These are phyloP conservation scores for Sylvilagus bachmani DNA, from an alignment of 2,113 vertebrate species.

Conservation along the genomic window DNA sequence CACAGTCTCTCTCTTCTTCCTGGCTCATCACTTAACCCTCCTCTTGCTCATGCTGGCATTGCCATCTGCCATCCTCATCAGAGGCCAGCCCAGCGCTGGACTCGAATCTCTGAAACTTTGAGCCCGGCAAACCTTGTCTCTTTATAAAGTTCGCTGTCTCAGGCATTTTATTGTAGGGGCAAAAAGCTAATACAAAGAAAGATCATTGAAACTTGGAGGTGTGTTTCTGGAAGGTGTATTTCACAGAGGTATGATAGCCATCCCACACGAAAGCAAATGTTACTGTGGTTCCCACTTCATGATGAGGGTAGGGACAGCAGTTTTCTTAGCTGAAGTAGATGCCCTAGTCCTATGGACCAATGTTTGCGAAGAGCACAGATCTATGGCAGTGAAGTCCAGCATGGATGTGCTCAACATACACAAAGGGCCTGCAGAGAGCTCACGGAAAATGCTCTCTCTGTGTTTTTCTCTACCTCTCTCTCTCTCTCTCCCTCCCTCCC, in stretches of 20 bases:
- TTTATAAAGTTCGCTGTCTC: no score
- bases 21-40: no score
- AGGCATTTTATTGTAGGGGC: no score
- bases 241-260: neutral
- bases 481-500: no score
- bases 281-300: neutral
- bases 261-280: neutral
- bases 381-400: neutral
- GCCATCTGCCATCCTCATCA: no score
- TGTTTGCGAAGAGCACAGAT: neutral
- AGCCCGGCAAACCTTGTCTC: no score
- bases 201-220: neutral
- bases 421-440: neutral
- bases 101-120: no score
- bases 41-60: no score
- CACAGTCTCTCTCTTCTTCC: no score
- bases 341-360: neutral
- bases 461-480: no score
- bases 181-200: no score
- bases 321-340: neutral
- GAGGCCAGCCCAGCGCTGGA: no score
- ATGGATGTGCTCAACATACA: neutral
- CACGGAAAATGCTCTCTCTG: neutral
- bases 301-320: neutral
- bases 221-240: neutral